phyloP scores from a whole-genome alignment of 2,888 invertebrate genomes.

The Tetropium fuscum region DNA sequence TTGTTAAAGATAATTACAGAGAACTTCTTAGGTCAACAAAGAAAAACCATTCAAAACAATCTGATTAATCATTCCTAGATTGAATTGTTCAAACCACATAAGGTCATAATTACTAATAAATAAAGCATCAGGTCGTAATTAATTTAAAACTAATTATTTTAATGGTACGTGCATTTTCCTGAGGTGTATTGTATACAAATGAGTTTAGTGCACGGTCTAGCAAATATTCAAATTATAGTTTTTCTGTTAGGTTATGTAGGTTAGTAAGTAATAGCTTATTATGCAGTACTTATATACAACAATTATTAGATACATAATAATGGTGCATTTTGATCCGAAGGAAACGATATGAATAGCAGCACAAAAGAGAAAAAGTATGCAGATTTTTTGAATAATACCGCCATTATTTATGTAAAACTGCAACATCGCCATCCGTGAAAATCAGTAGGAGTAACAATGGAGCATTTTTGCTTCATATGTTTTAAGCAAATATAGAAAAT shows the following conservation, averaged over 20 bases:
- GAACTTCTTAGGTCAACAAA: background rate
- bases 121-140: conserved; percentile 27
- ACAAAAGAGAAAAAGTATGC: too few relatives aligned
- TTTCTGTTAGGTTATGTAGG: conserved; percentile 32
- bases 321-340: too few relatives aligned
- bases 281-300: conserved; percentile 29
- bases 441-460: too few relatives aligned
- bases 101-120: conserved; percentile 23
- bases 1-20: conserved; percentile 7
- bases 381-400: too few relatives aligned
- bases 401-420: too few relatives aligned
- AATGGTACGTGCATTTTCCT: conserved; percentile 30
- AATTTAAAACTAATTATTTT: conserved; percentile 35
- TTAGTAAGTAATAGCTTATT: conserved; percentile 37
- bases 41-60: conserved; percentile 12
- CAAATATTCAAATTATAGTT: conserved; percentile 29
- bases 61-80: conserved; percentile 13
- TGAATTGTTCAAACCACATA: conserved; percentile 22
- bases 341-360: too few relatives aligned
- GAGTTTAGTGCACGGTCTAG: conserved; percentile 26
- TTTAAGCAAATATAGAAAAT: too few relatives aligned
- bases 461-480: too few relatives aligned
- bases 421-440: too few relatives aligned
- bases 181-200: conserved; percentile 37
- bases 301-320: conserved; percentile 33